phyloP scores from a whole-genome alignment of 2,888 invertebrate genomes.

The Cantharis lateralis region DNA sequence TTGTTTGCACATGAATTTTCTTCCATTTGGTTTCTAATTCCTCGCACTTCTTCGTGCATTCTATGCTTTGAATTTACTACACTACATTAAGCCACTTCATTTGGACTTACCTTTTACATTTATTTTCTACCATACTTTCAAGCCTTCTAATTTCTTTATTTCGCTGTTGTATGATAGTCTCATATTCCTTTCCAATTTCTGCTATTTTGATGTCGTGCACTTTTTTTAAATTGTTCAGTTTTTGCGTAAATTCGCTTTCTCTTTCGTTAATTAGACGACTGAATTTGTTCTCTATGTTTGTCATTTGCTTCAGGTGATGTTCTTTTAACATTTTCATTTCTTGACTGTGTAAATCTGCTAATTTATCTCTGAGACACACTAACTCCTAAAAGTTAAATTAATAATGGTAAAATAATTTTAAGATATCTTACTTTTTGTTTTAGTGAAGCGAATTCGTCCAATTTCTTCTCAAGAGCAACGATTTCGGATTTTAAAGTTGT shows the following conservation, averaged over 20 bases:
- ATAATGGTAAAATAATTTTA: not conserved
- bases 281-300: slow-evolving; percentile 27
- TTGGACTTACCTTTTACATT: slow-evolving; percentile 29
- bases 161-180: slow-evolving; percentile 23
- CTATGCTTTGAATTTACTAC: slow-evolving; percentile 20
- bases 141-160: slow-evolving; percentile 30
- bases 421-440: slow-evolving; percentile 17
- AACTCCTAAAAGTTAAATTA: slow-evolving; percentile 18
- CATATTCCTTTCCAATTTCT: slow-evolving; percentile 11
- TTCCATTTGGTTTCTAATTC: slow-evolving; percentile 33
- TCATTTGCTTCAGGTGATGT: slow-evolving; percentile 23
- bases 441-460: slow-evolving; percentile 23
- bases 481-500: slow-evolving; percentile 24
- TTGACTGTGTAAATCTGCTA: slow-evolving; percentile 25
- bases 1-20: slow-evolving; percentile 5
- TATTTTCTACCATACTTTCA: slow-evolving; percentile 30
- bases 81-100: not conserved
- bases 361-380: slow-evolving; percentile 21
- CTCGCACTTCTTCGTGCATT: slow-evolving; percentile 37
- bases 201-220: slow-evolving; percentile 18
- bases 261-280: slow-evolving; percentile 14
- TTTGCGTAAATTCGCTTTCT: slow-evolving; percentile 20
- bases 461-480: slow-evolving; percentile 21
- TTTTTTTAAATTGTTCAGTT: slow-evolving; percentile 21
- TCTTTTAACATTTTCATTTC: slow-evolving; percentile 33